Percentiles rank a stretch among this genome's conserved stretches.
phyloP scores from a whole-genome alignment of 2,797 vertebrate genomes.

The Arnoldichthys spilopterus region DNA sequence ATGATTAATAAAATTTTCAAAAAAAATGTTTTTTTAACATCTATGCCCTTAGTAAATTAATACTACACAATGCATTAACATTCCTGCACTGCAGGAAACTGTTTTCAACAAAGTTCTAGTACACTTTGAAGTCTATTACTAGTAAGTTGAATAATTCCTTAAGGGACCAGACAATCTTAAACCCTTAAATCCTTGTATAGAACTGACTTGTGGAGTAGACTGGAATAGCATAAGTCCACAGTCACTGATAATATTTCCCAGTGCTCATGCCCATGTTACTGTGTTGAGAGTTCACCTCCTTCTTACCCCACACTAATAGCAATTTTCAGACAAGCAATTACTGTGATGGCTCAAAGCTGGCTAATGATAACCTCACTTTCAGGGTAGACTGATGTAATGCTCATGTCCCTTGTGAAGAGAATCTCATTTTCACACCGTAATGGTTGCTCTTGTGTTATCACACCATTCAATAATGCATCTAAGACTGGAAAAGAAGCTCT shows the following conservation, averaged over 20 bases:
- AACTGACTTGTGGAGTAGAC: constrained; percentile 7
- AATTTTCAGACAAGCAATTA: constrained; percentile 49
- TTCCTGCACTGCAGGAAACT: neutral
- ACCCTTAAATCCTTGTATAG: neutral
- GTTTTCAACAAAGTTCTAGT: neutral
- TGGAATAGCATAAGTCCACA: constrained; percentile 10
- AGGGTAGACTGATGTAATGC: constrained; percentile 35
- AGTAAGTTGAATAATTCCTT: neutral
- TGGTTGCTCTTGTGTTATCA: constrained; percentile 14
- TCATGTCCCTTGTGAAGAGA: constrained; percentile 9
- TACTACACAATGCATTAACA: too few relatives aligned
- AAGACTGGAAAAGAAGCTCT: neutral
- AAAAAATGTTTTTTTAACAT: too few relatives aligned
- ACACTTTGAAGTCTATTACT: neutral
- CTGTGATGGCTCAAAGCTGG: constrained; percentile 26
- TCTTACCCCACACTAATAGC: constrained; percentile 4
- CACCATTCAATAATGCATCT: neutral
- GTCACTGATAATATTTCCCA: constrained; percentile 16
- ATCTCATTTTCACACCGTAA: constrained; percentile 12
- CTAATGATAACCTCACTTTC: constrained; percentile 22
- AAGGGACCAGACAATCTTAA: neutral
- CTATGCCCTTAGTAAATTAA: too few relatives aligned
- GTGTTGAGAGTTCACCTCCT: neutral
- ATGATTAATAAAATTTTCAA: too few relatives aligned
- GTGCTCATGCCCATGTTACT: constrained; percentile 1